A percentile compares a stretch with the other conserved stretches of the same genome.
Conservation (phyloP, 2,888 invertebrate genomes). For the Camptogramma bilineatum region DNA sequence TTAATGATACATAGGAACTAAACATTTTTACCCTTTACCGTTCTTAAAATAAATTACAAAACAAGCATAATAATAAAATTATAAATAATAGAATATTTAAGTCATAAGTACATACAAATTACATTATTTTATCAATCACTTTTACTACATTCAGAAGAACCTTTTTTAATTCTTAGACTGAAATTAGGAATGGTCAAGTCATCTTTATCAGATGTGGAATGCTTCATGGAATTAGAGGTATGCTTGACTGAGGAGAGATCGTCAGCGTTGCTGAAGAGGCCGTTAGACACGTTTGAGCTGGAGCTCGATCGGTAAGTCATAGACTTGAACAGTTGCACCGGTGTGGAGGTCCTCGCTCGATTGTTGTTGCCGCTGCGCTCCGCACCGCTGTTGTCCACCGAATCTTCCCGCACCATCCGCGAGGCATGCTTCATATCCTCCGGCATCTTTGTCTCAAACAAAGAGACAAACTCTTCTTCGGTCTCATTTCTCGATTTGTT, state of each 20-base stretch:
- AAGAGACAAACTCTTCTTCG: constrained; percentile 71
- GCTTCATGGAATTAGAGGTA: constrained; percentile 73
- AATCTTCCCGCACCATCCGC: constrained; percentile 52
- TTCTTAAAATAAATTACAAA: constrained; percentile 36
- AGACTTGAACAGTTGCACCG: constrained; percentile 80
- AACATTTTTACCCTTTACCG: constrained; percentile 38
- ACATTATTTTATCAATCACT: constrained; percentile 62
- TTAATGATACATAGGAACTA: constrained; percentile 42
- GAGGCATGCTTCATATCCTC: constrained; percentile 68
- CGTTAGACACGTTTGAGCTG: constrained; percentile 78
- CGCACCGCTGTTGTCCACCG: constrained; percentile 60
- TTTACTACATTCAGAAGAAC: constrained; percentile 68
- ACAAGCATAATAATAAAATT: constrained; percentile 36
- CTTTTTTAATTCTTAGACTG: constrained; percentile 73
- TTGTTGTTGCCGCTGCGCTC: constrained; percentile 62
- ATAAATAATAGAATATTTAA: constrained; percentile 45
- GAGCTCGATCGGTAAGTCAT: constrained; percentile 77
- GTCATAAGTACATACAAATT: constrained; percentile 33
- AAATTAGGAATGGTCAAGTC: constrained; percentile 80
- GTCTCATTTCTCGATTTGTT: constrained; percentile 66
- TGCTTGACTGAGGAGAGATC: constrained; percentile 85
- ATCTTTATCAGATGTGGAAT: constrained; percentile 80
- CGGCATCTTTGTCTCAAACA: constrained; percentile 78
- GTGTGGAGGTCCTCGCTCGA: constrained; percentile 85
- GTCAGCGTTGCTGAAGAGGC: constrained; percentile 81